Evolutionary conservation across 2,113 vertebrate species (phyloP).

Genomic region (Gallinago undulata): DNA sequence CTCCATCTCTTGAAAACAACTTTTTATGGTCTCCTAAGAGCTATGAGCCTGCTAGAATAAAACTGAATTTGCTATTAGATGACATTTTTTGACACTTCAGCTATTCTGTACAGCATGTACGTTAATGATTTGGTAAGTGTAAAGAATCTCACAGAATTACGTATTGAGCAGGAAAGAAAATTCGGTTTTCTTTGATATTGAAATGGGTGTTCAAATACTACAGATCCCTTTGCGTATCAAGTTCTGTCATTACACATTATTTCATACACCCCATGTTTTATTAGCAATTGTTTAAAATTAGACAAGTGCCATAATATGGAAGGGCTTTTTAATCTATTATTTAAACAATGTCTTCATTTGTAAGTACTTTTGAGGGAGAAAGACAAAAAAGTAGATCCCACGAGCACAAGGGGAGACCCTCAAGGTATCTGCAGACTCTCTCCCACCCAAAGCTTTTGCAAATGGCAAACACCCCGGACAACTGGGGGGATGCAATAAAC

Average conservation of each 20-base stretch:
- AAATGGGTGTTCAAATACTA: conserved; percentile 26
- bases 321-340: neutral
- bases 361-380: neutral
- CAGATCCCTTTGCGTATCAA: neutral
- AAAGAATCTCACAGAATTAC: neutral
- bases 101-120: neutral
- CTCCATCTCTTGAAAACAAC: neutral
- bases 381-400: neutral
- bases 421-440: neutral
- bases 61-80: conserved; percentile 21
- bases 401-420: neutral
- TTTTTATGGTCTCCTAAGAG: neutral
- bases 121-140: conserved; percentile 28
- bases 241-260: neutral
- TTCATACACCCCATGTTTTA: neutral
- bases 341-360: neutral
- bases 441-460: neutral
- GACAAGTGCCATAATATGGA: neutral
- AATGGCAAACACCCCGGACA: neutral
- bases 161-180: conserved; percentile 27
- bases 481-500: neutral
- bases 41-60: neutral
- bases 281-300: neutral
- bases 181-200: conserved; percentile 25
- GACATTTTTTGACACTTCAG: conserved; percentile 15